A percentile compares a stretch with the other conserved stretches of the same genome.
Evolutionary conservation across 2,113 vertebrate genomes (phyloP).

Genomic region (Sander lucioperca): DNA sequence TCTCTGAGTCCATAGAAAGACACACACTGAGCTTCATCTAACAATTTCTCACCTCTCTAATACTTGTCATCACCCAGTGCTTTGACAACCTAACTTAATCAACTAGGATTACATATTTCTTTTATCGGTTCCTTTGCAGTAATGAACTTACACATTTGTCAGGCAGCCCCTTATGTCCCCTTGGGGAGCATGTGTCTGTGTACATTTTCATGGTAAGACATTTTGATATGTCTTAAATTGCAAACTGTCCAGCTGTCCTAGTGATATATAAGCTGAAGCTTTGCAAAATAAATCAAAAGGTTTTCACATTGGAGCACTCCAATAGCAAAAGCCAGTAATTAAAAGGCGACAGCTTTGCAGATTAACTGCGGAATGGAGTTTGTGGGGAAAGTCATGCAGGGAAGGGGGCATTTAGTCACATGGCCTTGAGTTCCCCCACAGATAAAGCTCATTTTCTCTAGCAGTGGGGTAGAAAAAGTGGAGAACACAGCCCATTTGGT

Average conservation of each 20-base stretch:
- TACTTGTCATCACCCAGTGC: constrained; percentile 62
- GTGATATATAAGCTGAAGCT: constrained; percentile 58
- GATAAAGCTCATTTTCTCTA: constrained; percentile 86
- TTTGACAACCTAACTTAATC: constrained; percentile 77
- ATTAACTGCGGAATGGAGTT: constrained; percentile 77
- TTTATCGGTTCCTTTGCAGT: constrained; percentile 74
- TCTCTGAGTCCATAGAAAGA: constrained; percentile 49
- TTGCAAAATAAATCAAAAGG: constrained; percentile 69
- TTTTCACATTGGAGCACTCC: constrained; percentile 63
- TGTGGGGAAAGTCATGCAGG: constrained; percentile 75
- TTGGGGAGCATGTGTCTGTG: constrained; percentile 55
- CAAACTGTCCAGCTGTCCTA: constrained; percentile 40
- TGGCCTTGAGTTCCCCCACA: constrained; percentile 81
- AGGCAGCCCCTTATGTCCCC: constrained; percentile 67
- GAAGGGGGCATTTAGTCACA: constrained; percentile 82
- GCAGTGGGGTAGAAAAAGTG: constrained; percentile 83
- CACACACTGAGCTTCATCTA: constrained; percentile 68
- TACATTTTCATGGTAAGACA: constrained; percentile 31
- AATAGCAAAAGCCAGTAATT: constrained; percentile 81
- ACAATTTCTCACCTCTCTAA: constrained; percentile 76
- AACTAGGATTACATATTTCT: constrained; percentile 75
- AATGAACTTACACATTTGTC: constrained; percentile 79
- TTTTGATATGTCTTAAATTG: constrained; percentile 37
- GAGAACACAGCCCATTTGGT: constrained; percentile 81
- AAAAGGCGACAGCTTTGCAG: constrained; percentile 82